These are phyloP conservation scores for Rhea pennata DNA, from an alignment of 2,113 vertebrate species.

Conservation along the genomic window DNA sequence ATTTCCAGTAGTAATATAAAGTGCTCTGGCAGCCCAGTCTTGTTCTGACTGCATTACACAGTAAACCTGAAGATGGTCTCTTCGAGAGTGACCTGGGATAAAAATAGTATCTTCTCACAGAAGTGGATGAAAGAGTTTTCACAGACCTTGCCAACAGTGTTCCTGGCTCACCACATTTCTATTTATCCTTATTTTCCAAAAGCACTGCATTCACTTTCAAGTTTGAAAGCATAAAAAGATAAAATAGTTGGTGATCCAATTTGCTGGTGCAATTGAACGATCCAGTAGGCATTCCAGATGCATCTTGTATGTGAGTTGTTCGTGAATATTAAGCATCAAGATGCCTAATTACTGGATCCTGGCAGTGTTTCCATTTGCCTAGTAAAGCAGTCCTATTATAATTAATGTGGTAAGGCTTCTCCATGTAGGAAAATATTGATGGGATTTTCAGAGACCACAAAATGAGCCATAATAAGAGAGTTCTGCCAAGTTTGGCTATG, in stretches of 20 bases:
- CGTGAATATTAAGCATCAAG: not conserved
- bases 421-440: slow-evolving; percentile 68
- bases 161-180: slow-evolving; percentile 55
- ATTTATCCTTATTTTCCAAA: slow-evolving; percentile 46
- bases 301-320: not conserved
- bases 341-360: not conserved
- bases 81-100: not conserved
- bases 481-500: slow-evolving; percentile 69
- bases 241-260: not conserved
- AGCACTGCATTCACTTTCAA: slow-evolving; percentile 35
- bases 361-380: slow-evolving; percentile 5
- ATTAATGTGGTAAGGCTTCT: slow-evolving; percentile 32
- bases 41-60: not conserved
- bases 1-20: slow-evolving; percentile 21
- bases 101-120: slow-evolving; percentile 53
- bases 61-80: slow-evolving; percentile 37
- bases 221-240: slow-evolving; percentile 13
- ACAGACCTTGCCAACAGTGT: slow-evolving; percentile 37
- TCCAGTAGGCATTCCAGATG: not conserved
- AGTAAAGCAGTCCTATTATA: slow-evolving; percentile 27
- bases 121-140: slow-evolving; percentile 60
- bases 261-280: not conserved
- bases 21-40: slow-evolving; percentile 6
- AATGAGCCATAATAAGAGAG: slow-evolving; percentile 53
- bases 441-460: slow-evolving; percentile 78